Conservation (phyloP, 2,797 vertebrate species). For the Oreortyx pictus region DNA sequence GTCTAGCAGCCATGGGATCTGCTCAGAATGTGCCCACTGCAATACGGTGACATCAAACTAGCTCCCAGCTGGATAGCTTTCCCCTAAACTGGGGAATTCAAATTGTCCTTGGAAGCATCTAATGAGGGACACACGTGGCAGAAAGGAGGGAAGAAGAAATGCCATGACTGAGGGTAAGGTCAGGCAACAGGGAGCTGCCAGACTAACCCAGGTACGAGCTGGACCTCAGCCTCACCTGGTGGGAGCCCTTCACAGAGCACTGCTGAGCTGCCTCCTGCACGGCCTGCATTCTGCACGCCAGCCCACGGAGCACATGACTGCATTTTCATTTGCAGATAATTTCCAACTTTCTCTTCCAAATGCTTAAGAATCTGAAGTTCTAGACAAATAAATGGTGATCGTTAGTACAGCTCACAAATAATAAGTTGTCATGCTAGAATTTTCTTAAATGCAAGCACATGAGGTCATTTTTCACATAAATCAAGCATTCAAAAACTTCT, state of each 20-base stretch:
- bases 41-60: neutral
- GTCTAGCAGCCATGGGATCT: fast-evolving
- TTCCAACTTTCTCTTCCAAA: neutral
- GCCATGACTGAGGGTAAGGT: neutral
- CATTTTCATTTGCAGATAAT: neutral
- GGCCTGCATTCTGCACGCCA: fast-evolving
- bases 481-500: neutral
- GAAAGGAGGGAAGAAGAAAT: neutral
- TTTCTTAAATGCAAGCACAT: neutral
- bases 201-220: fast-evolving
- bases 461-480: neutral
- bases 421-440: neutral
- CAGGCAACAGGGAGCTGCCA: fast-evolving
- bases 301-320: neutral
- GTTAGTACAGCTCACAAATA: neutral
- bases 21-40: neutral
- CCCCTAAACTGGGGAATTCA: neutral
- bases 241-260: neutral
- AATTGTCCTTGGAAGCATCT: neutral
- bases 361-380: neutral
- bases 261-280: neutral
- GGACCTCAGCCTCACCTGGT: neutral
- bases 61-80: neutral
- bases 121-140: neutral
- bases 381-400: neutral